Evolutionary conservation across 2,113 vertebrate species (phyloP), one percentile per base, ranked within the genome.

Genomic region (Pachycephala philippinensis): DNA sequence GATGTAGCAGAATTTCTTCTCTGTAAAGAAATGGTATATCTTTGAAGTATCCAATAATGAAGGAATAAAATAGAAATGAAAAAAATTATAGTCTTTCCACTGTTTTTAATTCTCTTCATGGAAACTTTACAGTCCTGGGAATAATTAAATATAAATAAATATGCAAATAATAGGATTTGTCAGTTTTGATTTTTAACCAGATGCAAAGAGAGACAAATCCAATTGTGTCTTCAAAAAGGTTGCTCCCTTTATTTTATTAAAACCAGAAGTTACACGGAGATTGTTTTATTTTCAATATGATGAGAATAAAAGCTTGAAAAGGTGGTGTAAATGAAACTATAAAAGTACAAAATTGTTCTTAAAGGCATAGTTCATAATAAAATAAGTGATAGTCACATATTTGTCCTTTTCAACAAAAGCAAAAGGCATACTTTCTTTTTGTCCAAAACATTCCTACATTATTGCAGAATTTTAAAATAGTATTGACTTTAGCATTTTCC

Each of bases 131-230:
- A 45, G 45, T 84, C 42, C 70, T 96, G 72, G 60, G 21, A 91
- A 86, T 84, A 88, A 91, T 93, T 77, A 79, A 88, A 86, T 95
- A 78, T 68, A 88, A 94, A 91, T 76, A 90, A 92, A 91, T 93
- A 91, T 78, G 63, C 40, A 92, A 89, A 93, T 86, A 78, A 52
- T 52, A 49, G 31, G 27, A 40, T 77, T 93, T 82, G 78, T 90
- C 24, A 44, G 21, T 93, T 94, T 86, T 88, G 52, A 80, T 78
- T 90, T 93, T 91, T 88, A 91, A 79, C 27, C 40, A 93, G 61
- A 90, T 94, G 26, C 50, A 74, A 83, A 89, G 65, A 87, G 65
- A 91, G 49, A 77, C 50, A 93, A 90, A 95, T 90, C 33, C 49
- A 94, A 35, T 87, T 89, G 70, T 74, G 26, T 44, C 79, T 86